A percentile compares a stretch with the other conserved stretches of the same genome.
Conservation (phyloP, 2,113 vertebrate genomes). For the Pungitius pungitius region DNA sequence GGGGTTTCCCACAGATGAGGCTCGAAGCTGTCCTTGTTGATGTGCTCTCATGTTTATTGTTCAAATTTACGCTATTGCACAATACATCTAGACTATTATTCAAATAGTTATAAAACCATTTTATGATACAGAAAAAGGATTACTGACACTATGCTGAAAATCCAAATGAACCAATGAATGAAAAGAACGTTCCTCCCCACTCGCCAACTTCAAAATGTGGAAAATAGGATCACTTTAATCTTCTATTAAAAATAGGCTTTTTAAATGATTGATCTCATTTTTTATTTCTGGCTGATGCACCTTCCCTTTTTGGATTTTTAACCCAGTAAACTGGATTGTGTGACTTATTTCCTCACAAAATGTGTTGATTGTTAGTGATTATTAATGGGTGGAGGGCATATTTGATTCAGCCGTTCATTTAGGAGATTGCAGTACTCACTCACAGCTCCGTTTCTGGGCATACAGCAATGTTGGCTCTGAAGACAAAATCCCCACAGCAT, state of each 20-base stretch:
- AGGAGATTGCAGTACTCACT: background rate
- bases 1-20: too few relatives aligned
- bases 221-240: background rate
- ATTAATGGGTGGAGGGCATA: background rate
- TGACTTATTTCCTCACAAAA: constrained; percentile 5
- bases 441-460: constrained; percentile 22
- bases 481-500: background rate
- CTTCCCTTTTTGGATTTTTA: constrained; percentile 2
- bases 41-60: too few relatives aligned
- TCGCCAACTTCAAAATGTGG: constrained; percentile 15
- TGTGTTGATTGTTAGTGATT: background rate
- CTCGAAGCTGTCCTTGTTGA: too few relatives aligned
- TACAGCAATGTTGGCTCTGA: constrained; percentile 17
- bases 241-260: constrained; percentile 1
- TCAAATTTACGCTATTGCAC: constrained; percentile 67
- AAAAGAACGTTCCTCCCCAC: constrained; percentile 3
- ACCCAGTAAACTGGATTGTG: background rate
- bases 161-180: constrained; percentile 42
- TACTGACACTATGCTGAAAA: constrained; percentile 49
- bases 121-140: constrained; percentile 47
- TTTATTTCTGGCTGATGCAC: constrained; percentile 12
- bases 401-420: constrained; percentile 1
- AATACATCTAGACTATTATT: constrained; percentile 67
- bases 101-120: constrained; percentile 69
- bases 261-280: constrained; percentile 17